These are phyloP conservation scores for Galaxea fascicularis DNA, from an alignment of 92 coral and sea anemone species.

Conservation along the genomic window DNA sequence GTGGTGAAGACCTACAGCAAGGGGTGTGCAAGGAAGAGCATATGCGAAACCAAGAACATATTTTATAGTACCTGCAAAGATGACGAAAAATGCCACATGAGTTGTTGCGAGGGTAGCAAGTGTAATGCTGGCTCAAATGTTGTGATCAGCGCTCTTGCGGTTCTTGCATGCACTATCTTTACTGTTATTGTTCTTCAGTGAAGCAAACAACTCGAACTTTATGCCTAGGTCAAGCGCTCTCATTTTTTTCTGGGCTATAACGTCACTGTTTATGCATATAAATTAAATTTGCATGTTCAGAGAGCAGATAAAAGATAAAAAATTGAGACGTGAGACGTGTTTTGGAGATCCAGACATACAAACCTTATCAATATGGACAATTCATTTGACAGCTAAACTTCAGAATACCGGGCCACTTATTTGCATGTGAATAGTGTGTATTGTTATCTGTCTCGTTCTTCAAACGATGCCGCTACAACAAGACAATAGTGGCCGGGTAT, in stretches of 20 bases:
- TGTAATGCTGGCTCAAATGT: constrained; percentile 66
- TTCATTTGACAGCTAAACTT: too few species aligned
- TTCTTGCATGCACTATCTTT: constrained; percentile 16
- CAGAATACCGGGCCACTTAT: too few species aligned
- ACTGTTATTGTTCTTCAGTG: neutral
- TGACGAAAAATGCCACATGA: constrained; percentile 49
- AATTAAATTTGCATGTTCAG: too few species aligned
- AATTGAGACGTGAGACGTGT: too few species aligned
- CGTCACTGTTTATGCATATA: neutral
- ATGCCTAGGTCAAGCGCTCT: neutral
- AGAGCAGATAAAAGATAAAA: too few species aligned
- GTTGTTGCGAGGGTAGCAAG: constrained; percentile 55
- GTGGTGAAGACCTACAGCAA: neutral
- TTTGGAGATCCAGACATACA: too few species aligned
- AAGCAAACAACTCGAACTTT: neutral
- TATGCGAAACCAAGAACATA: neutral
- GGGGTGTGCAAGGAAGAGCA: constrained; percentile 6
- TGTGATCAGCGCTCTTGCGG: constrained; percentile 8
- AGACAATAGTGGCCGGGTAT: too few species aligned
- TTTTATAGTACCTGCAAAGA: constrained; percentile 3
- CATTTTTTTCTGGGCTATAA: neutral
- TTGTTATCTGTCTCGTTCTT: too few species aligned
- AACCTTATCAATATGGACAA: too few species aligned
- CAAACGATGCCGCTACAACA: too few species aligned
- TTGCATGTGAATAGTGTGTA: too few species aligned